Evolutionary conservation across 1,140 invertebrate species (phyloP), one percentile per base, ranked within the genome.

Genomic region (Zaprionus vittiger): DNA sequence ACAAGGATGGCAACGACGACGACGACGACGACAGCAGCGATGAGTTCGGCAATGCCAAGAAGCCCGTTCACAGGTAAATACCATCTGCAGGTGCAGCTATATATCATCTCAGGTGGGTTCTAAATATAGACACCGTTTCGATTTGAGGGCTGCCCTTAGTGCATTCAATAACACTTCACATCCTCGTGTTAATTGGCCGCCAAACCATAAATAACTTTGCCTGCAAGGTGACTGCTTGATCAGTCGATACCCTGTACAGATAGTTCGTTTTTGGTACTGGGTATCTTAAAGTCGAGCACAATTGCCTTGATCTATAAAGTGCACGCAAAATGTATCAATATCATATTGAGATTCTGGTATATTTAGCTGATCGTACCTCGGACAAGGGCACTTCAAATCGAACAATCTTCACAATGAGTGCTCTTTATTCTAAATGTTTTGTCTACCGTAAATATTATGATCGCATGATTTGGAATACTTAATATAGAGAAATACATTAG

Each of bases 1-100:
- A 54, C 17, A 54, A 77, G 49, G 65, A 70, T 38, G 31, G 9
- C 28, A 11, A 31, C 15, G 0, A 41, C 5, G 77, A 75, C 28
- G 78, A 83, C 22, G 78, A 83, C 26, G 86, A 90, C 61, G 81
- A 85, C 44, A 84, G 82, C 57, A 80, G 84, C 38, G 86, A 90
- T 68, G 85, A 90, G 68, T 90, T 85, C 31, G 86, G 86, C 5
- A 81, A 77, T 41, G 59, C 37, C 57, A 90, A 79, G 56, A 81
- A 66, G 62, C 85, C 81, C 17, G 82, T 90, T 5, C 61, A 90
- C 38, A 77, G 74, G 85, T 90, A 60, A 89, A 85, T 79, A 20
- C 2, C 41, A 47, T 34, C 31, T 11, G 31, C 31, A 34, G 31
- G 9, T 34, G 31, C 34, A 77, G 74, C 85, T 90, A 60, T 84